Evolutionary conservation across 2,888 invertebrate genomes (phyloP).

Genomic region (Drosophila conformis): DNA sequence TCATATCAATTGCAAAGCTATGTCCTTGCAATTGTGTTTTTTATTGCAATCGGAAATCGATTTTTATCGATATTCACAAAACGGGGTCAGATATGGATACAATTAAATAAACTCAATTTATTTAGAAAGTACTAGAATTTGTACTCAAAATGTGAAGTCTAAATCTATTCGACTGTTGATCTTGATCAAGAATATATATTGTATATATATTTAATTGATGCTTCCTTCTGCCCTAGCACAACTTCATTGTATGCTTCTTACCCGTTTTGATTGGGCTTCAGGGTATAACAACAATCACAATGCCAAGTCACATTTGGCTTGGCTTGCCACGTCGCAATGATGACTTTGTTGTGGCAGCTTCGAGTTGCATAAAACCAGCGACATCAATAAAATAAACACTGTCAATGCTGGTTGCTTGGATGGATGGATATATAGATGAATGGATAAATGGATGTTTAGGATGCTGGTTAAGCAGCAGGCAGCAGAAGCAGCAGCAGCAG

Average conservation of each 20-base stretch:
- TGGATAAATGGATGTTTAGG: constrained; percentile 50
- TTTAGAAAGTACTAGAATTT: not conserved
- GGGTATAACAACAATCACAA: constrained; percentile 8
- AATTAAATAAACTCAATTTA: not conserved
- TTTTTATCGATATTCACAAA: not conserved
- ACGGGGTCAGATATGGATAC: too few species aligned
- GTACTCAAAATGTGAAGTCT: not conserved
- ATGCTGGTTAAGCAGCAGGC: constrained; percentile 21
- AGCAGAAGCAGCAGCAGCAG: not conserved
- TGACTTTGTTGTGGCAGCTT: constrained; percentile 59
- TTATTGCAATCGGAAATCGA: not conserved
- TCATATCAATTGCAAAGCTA: not conserved
- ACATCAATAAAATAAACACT: constrained; percentile 80
- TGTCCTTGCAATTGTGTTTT: not conserved
- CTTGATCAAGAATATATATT: not conserved
- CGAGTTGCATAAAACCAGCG: constrained; percentile 42
- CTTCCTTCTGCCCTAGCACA: not conserved
- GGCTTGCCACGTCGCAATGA: constrained; percentile 42
- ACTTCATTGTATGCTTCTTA: not conserved
- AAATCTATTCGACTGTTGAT: not conserved
- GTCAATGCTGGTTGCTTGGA: constrained; percentile 49
- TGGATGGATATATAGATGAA: constrained; percentile 17
- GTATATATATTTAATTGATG: not conserved
- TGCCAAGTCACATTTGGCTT: constrained; percentile 39
- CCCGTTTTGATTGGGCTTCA: not conserved